These are phyloP conservation scores for Piaya cayana DNA, from an alignment of 2,113 vertebrate species.

Conservation along the genomic window DNA sequence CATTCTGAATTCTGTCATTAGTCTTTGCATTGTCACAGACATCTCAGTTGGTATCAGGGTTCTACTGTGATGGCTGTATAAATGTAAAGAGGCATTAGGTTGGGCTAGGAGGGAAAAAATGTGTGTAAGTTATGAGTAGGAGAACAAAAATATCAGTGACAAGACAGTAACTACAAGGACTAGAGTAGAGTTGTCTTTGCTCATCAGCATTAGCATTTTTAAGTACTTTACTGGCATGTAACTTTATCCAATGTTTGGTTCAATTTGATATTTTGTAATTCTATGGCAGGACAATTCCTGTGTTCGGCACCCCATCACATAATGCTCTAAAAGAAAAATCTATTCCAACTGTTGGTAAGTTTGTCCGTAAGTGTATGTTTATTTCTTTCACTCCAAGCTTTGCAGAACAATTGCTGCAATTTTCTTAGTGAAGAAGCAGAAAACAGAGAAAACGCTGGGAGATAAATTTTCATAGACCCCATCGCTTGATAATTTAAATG, in stretches of 20 bases:
- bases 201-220: background rate
- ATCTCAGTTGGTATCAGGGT: background rate
- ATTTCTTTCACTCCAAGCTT: background rate
- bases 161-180: background rate
- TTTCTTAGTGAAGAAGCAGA: background rate
- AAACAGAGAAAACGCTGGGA: constrained; percentile 22
- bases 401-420: constrained; percentile 26
- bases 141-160: background rate
- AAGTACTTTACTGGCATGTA: accelerated
- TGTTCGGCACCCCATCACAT: background rate
- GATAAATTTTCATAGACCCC: constrained; percentile 34
- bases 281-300: background rate
- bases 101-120: background rate
- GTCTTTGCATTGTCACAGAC: background rate
- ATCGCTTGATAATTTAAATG: constrained; percentile 46
- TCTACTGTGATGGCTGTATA: background rate
- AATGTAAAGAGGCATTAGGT: background rate
- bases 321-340: background rate
- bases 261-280: background rate
- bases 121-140: background rate
- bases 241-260: background rate
- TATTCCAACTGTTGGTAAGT: background rate
- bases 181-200: background rate
- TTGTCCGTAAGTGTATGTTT: background rate
- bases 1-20: background rate